Evolutionary conservation across 2,888 invertebrate species (phyloP).

Genomic region (Perizoma affinitatum): DNA sequence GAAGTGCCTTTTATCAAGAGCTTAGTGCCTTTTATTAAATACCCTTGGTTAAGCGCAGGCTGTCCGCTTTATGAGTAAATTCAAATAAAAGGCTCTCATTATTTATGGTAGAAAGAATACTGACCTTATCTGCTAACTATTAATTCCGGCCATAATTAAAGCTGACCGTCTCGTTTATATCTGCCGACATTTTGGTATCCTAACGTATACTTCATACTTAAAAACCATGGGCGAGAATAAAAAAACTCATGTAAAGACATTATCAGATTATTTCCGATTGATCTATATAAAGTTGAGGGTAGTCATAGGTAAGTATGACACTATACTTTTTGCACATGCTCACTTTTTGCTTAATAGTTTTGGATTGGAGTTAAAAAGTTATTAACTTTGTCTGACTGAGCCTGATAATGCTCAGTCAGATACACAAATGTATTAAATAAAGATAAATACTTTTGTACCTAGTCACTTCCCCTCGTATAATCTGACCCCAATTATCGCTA

Average conservation of each 20-base stretch:
- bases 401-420: conserved; percentile 2
- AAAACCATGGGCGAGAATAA: no score
- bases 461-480: conserved; percentile 40
- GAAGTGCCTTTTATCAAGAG: no score
- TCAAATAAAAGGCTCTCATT: conserved; percentile 43
- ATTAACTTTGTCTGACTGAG: not conserved
- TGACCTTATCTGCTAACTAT: conserved; percentile 73
- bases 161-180: conserved; percentile 63
- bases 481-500: conserved; percentile 65
- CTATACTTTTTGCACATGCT: no score
- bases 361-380: not conserved
- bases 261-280: no score
- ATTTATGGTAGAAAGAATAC: conserved; percentile 71
- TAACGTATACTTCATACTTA: no score
- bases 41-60: not conserved
- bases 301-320: no score
- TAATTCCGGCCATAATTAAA: conserved; percentile 77
- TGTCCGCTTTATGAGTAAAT: conserved; percentile 37
- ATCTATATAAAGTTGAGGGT: no score
- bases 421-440: conserved; percentile 30
- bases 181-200: conserved; percentile 42
- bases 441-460: conserved; percentile 20
- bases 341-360: no score
- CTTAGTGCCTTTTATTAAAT: no score
- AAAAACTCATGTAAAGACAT: no score